A percentile compares a stretch with the other conserved stretches of the same genome.
Evolutionary conservation across 2,113 vertebrate genomes (phyloP).

Genomic region (Antechinus stuartii): DNA sequence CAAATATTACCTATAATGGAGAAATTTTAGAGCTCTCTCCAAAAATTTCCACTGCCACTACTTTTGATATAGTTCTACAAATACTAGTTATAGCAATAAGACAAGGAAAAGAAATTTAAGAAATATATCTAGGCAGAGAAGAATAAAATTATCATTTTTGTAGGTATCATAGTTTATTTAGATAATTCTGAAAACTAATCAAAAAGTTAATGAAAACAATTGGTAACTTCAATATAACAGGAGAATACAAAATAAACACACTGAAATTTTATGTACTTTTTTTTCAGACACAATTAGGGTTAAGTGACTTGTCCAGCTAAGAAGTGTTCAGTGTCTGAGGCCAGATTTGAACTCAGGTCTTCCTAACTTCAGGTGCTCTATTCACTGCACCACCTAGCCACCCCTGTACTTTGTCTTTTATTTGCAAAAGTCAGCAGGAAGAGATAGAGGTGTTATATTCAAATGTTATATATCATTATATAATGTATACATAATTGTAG

Average conservation of each 20-base stretch:
- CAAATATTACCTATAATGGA: not conserved
- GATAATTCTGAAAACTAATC: not conserved
- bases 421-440: not conserved
- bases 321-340: too few relatives aligned
- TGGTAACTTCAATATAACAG: not conserved
- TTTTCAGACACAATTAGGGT: too few relatives aligned
- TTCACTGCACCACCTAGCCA: too few relatives aligned
- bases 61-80: not conserved
- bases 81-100: not conserved
- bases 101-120: not conserved
- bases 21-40: not conserved
- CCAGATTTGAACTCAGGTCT: too few relatives aligned
- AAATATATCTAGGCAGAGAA: not conserved
- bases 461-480: not conserved
- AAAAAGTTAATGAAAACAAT: not conserved
- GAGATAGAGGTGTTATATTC: not conserved
- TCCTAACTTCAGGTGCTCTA: too few relatives aligned
- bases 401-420: not conserved
- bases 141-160: not conserved
- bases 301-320: too few relatives aligned
- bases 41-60: not conserved
- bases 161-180: not conserved
- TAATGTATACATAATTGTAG: too few relatives aligned
- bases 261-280: not conserved
- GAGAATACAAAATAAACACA: not conserved